A percentile compares a stretch with the other conserved stretches of the same genome.
Conservation (phyloP, 2,113 vertebrate genomes). For the Amphilophus citrinellus region DNA sequence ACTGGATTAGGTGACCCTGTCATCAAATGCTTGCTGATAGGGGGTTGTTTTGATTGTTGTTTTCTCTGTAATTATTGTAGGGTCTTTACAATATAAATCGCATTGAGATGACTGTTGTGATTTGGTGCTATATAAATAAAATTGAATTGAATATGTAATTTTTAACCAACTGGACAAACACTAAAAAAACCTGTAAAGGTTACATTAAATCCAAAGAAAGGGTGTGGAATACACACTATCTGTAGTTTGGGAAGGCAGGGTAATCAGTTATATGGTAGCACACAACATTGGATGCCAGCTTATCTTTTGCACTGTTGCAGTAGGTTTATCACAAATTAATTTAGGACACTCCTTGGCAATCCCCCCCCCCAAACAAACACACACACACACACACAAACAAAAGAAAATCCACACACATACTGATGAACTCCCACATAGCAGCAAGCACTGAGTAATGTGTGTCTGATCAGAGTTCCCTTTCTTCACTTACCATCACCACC, state of each 20-base stretch:
- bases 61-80: too few species aligned
- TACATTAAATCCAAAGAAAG: not conserved
- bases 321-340: not conserved
- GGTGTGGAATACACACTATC: constrained; percentile 3
- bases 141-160: not conserved
- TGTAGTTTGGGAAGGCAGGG: not conserved
- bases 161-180: not conserved
- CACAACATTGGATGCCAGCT: not conserved
- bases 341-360: constrained; percentile 38
- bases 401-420: too few species aligned
- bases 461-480: not conserved
- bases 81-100: too few species aligned
- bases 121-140: too few species aligned
- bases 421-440: too few species aligned
- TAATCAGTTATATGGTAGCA: not conserved
- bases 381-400: too few species aligned
- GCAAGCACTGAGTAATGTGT: not conserved
- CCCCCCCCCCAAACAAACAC: too few species aligned
- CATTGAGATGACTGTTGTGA: too few species aligned
- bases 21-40: too few species aligned
- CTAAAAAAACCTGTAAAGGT: not conserved
- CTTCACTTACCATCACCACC: not conserved
- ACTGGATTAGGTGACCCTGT: too few species aligned
- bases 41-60: too few species aligned
- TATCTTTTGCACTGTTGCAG: not conserved